A percentile compares a stretch with the other conserved stretches of the same genome.
These are phyloP conservation scores for Nasonia giraulti DNA, from an alignment of 1,140 invertebrate genomes.

Conservation along the genomic window DNA sequence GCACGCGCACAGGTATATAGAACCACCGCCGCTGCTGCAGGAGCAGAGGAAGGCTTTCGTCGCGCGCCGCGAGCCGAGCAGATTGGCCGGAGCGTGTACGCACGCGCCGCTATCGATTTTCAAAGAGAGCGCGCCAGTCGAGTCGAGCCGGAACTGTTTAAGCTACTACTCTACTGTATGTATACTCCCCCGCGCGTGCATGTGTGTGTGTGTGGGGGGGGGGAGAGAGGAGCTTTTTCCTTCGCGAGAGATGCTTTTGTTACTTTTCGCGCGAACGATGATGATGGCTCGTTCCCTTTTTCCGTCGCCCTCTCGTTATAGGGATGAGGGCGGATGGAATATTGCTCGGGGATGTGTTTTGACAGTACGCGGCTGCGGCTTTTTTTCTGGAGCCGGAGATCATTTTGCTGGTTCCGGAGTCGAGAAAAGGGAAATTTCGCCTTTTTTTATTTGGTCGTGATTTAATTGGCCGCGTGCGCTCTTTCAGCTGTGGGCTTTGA, in stretches of 20 bases:
- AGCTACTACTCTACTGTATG: background rate
- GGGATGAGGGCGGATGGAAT: too few relatives aligned
- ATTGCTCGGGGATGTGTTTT: background rate
- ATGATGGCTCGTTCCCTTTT: background rate
- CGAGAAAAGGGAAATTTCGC: background rate
- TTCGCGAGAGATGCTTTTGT: constrained; percentile 15
- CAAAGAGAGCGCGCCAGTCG: constrained; percentile 21
- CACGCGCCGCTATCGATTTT: constrained; percentile 49
- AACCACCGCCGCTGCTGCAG: too few relatives aligned
- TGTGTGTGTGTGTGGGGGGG: too few relatives aligned
- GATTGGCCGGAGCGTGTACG: constrained; percentile 33
- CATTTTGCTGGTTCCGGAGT: background rate
- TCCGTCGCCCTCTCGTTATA: background rate
- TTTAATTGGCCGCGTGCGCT: too few relatives aligned
- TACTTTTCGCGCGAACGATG: background rate
- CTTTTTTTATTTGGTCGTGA: background rate
- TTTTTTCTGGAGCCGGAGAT: too few relatives aligned
- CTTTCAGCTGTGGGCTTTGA: too few relatives aligned
- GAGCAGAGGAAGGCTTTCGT: constrained; percentile 32
- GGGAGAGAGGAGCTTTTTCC: background rate
- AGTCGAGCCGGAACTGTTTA: constrained; percentile 45
- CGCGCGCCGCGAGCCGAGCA: constrained; percentile 19
- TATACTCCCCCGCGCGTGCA: too few relatives aligned
- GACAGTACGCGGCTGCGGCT: background rate
- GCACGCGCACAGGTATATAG: too few relatives aligned